Conservation (phyloP, 2,113 vertebrate species). For the Mobula birostris region DNA sequence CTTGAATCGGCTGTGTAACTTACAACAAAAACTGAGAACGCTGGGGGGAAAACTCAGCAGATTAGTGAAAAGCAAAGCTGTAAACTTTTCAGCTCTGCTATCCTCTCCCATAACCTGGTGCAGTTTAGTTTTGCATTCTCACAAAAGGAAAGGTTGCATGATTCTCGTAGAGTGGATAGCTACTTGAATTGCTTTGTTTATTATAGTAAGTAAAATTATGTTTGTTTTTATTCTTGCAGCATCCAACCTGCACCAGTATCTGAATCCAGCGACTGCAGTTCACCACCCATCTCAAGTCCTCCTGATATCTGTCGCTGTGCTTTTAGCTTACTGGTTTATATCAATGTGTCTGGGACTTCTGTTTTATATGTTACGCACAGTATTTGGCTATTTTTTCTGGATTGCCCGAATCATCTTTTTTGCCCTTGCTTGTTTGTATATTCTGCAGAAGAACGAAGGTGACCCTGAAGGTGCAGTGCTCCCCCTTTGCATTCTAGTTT, state of each 20-base stretch:
- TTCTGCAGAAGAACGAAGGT: constrained; percentile 90
- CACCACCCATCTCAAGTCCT: constrained; percentile 69
- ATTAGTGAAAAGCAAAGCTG: too few species aligned
- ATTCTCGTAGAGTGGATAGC: neutral
- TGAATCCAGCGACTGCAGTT: constrained; percentile 68
- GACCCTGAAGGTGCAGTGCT: constrained; percentile 79
- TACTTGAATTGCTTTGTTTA: neutral
- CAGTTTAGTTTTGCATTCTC: neutral
- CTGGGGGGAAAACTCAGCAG: too few species aligned
- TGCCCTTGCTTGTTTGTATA: constrained; percentile 85
- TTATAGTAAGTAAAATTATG: neutral
- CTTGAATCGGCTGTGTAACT: neutral
- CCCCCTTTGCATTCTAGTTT: constrained; percentile 86
- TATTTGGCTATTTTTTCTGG: constrained; percentile 93
- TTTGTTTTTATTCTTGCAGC: constrained; percentile 57
- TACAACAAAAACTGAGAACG: too few species aligned
- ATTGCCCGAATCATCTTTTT: constrained; percentile 73
- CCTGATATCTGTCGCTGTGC: constrained; percentile 71
- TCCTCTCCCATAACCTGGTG: too few species aligned
- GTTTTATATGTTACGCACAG: constrained; percentile 74
- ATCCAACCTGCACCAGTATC: constrained; percentile 83
- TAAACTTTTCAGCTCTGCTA: too few species aligned
- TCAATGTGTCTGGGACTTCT: constrained; percentile 82
- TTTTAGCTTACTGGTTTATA: constrained; percentile 78
- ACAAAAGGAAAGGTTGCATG: neutral